Percentiles rank a stretch among this genome's conserved stretches.
phyloP scores from a whole-genome alignment of 2,113 vertebrate species.

The Bufo gargarizans region DNA sequence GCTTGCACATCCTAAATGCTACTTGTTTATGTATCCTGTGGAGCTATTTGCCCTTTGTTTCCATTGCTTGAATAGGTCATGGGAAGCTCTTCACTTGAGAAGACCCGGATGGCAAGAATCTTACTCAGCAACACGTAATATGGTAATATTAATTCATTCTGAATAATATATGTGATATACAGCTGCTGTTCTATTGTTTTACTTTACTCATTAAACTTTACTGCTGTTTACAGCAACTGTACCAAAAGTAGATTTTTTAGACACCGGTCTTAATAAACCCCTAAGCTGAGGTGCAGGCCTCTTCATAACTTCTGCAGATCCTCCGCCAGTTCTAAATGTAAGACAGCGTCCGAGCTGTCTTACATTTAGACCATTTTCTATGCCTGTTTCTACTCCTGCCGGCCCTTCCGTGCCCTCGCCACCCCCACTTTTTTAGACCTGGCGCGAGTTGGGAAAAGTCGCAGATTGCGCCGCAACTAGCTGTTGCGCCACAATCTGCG shows the following conservation, averaged over 20 bases:
- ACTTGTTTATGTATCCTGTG: slow-evolving; percentile 33
- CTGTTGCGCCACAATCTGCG: too few species aligned
- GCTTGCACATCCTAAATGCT: slow-evolving; percentile 12
- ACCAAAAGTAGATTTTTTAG: neutral
- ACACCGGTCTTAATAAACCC: too few species aligned
- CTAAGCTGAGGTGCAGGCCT: too few species aligned
- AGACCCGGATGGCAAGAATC: neutral
- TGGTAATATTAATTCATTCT: neutral
- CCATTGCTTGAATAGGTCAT: slow-evolving; percentile 25
- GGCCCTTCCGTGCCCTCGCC: too few species aligned
- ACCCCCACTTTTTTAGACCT: too few species aligned
- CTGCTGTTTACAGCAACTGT: neutral
- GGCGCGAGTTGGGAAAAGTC: too few species aligned
- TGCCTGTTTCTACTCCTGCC: too few species aligned
- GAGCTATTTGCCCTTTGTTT: slow-evolving; percentile 33
- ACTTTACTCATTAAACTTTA: neutral
- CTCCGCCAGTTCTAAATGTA: too few species aligned
- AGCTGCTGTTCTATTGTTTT: neutral
- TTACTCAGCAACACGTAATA: neutral
- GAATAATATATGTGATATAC: neutral
- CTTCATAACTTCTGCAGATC: too few species aligned
- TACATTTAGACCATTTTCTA: too few species aligned
- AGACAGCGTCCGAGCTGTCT: too few species aligned
- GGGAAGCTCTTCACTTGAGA: slow-evolving; percentile 25
- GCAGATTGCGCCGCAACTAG: too few species aligned